Conservation (phyloP, 2,113 vertebrate species). For the Pachyramphus minor region DNA sequence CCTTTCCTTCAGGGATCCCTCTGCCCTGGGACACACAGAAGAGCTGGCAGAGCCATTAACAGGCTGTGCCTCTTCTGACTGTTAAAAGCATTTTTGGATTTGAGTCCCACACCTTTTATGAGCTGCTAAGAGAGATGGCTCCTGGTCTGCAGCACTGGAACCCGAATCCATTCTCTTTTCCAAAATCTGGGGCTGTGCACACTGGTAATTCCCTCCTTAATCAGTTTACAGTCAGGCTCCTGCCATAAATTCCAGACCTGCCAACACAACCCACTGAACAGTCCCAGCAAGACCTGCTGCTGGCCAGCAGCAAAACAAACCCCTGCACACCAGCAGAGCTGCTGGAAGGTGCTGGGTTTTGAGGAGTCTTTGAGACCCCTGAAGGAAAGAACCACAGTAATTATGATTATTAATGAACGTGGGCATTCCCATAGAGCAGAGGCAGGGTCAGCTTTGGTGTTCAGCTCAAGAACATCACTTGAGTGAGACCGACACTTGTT, state of each 20-base stretch:
- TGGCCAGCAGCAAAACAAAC: not conserved
- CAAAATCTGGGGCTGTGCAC: not conserved
- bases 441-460: not conserved
- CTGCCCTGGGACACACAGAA: not conserved
- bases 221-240: not conserved
- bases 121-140: not conserved
- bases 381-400: not conserved
- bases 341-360: not conserved
- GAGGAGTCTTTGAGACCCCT: not conserved
- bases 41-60: not conserved
- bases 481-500: not conserved
- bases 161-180: not conserved
- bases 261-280: not conserved
- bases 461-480: not conserved
- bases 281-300: not conserved
- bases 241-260: not conserved
- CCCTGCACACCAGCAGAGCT: not conserved
- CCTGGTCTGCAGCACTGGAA: not conserved
- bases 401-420: not conserved
- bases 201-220: not conserved
- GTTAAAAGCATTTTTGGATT: constrained; percentile 39
- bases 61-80: not conserved
- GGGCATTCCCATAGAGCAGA: not conserved
- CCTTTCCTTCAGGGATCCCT: not conserved
- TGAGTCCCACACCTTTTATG: constrained; percentile 16